phyloP scores from a whole-genome alignment of 2,797 vertebrate species.

The Amblyopsis hoosieri region DNA sequence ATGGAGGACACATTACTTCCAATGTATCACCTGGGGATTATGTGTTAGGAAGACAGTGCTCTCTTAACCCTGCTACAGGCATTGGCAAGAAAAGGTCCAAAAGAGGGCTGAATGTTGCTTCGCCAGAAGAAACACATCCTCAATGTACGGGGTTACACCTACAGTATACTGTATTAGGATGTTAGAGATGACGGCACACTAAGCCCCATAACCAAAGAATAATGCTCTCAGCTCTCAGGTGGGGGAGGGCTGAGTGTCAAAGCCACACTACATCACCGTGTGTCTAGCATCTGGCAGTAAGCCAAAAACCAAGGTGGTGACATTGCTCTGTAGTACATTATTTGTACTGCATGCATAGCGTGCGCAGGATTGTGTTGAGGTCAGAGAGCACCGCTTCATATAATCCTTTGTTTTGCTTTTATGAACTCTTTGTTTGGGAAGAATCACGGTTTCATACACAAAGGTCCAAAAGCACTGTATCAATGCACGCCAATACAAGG shows the following conservation, averaged over 20 bases:
- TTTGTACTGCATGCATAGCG: constrained; percentile 19
- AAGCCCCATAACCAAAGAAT: neutral
- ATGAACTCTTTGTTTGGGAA: constrained; percentile 80
- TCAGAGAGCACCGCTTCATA: constrained; percentile 84
- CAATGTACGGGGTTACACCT: constrained; percentile 27
- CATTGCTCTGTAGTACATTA: constrained; percentile 15
- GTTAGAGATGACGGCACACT: no score
- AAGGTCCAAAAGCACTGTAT: constrained; percentile 81
- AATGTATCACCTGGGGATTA: constrained; percentile 84
- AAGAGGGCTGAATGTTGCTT: constrained; percentile 29
- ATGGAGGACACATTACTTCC: constrained; percentile 74
- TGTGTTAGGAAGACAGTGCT: constrained; percentile 80
- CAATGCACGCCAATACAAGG: constrained; percentile 85
- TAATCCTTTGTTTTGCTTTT: constrained; percentile 83
- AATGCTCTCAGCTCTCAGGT: neutral
- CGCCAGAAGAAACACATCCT: constrained; percentile 53
- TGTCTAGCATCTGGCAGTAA: neutral
- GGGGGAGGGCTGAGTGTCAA: no score
- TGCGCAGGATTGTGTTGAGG: constrained; percentile 40
- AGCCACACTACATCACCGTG: neutral
- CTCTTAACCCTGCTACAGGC: constrained; percentile 52
- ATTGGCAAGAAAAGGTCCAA: neutral
- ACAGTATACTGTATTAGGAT: no score
- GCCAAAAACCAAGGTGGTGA: constrained; percentile 15
- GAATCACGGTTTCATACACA: constrained; percentile 69